Percentiles rank a stretch among this genome's conserved stretches.
These are phyloP conservation scores for Melinaea marsaeus DNA, from an alignment of 2,888 invertebrate species.

Conservation along the genomic window DNA sequence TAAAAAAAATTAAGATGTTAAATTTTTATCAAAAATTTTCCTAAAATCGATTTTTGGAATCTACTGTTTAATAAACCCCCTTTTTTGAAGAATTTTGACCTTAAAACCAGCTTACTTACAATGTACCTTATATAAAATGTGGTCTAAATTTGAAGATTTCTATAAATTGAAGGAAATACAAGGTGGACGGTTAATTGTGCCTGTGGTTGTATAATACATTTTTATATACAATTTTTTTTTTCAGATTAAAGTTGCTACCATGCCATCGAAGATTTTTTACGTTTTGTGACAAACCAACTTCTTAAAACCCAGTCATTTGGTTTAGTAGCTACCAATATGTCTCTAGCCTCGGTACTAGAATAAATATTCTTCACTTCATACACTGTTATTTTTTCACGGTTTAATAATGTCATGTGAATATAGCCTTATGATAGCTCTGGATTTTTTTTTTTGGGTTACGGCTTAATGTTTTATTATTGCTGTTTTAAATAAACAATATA, in stretches of 20 bases:
- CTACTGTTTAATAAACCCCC: no score
- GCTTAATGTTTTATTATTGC: no score
- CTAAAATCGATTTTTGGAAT: no score
- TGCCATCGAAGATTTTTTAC: constrained; percentile 41
- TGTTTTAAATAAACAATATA: no score
- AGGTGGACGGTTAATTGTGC: no score
- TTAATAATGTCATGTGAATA: constrained; percentile 42
- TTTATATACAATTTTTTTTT: constrained; percentile 6
- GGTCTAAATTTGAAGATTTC: background rate
- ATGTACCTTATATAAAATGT: no score
- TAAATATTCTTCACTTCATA: constrained; percentile 43
- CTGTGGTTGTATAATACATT: background rate
- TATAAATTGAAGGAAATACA: no score
- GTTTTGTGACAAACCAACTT: constrained; percentile 39
- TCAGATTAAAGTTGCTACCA: constrained; percentile 38
- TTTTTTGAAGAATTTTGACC: no score
- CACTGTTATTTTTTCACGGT: constrained; percentile 47
- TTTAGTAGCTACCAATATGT: constrained; percentile 43
- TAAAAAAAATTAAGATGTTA: no score
- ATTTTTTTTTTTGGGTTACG: no score
- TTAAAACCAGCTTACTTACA: no score
- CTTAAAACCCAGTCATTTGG: constrained; percentile 41
- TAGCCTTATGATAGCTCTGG: background rate
- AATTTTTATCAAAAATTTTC: no score
- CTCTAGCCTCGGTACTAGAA: constrained; percentile 39